Evolutionary conservation across 2,888 invertebrate species (phyloP), one percentile per base, ranked within the genome.

Genomic region (Choristoneura rosaceana): DNA sequence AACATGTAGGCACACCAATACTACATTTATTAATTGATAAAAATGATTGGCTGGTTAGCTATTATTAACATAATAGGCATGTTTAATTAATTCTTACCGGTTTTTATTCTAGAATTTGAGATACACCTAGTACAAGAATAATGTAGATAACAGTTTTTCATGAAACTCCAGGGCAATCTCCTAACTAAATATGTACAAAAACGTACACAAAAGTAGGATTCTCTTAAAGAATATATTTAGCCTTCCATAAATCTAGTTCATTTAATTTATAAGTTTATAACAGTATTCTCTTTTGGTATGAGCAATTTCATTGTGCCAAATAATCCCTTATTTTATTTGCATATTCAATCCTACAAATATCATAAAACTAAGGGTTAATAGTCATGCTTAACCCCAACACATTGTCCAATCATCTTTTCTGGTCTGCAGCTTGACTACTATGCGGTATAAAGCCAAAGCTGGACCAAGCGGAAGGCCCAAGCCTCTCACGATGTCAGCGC

Each of bases 401-500:
- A 96, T 94, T 62, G 95, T 95, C 80, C 96, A 95, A 85, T 97
- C 97, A 84, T 96, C 96, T 80, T 96, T 95, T 79, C 97, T 94
- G 9, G 97, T 96, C 91, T 98, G 98, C 74, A 99, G 94, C 85
- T 96, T 96, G 34, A 97, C 95, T 73, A 98, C 96, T 71, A 97
- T 96, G 68, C 96, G 95, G 82, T 97, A 98, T 55, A 98, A 95
- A 81, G 98, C 97, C 61, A 99, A 94, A 4, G 98, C 98, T 60
- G 98, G 98, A 0, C 99, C 99, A 14, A 99, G 93, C 75, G 97
- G 97, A 25, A 99, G 92, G 55, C 97, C 96, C 74, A 99, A 93
- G 47, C 97, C 97, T 74, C 95, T 96, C 3, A 99, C 95, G 34
- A 99, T 97, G 85, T 99, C 98, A 52, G 96, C 95, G 76, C 99